Percentiles rank a stretch among this genome's conserved stretches.
phyloP scores from a whole-genome alignment of 2,888 invertebrate species.

The Stomorhina lunata region DNA sequence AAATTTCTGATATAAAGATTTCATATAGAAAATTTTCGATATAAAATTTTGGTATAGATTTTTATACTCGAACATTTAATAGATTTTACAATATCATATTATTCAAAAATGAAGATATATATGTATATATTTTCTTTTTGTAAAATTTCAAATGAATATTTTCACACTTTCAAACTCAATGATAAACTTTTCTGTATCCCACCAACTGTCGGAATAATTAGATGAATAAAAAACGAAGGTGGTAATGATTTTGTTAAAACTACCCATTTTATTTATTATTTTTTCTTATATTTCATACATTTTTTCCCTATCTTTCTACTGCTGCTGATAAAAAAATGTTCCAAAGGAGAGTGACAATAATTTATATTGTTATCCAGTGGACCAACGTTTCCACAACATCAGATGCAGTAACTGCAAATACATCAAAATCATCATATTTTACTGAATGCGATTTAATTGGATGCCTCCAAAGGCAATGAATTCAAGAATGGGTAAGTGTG shows the following conservation, averaged over 20 bases:
- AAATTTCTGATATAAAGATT: no score
- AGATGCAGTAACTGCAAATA: slow-evolving; percentile 35
- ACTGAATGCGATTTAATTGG: slow-evolving; percentile 61
- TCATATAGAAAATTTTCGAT: no score
- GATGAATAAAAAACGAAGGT: slow-evolving; percentile 3
- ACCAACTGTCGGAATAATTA: not conserved
- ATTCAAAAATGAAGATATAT: no score
- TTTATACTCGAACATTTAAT: no score
- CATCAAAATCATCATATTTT: slow-evolving; percentile 64
- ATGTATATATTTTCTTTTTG: no score
- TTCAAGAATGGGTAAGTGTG: slow-evolving; percentile 5
- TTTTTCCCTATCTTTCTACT: no score
- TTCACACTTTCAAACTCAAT: not conserved
- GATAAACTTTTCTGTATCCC: not conserved
- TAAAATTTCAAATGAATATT: not conserved
- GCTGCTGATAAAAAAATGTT: not conserved
- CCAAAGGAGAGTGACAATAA: slow-evolving; percentile 56
- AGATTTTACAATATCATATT: no score
- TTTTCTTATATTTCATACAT: slow-evolving; percentile 11
- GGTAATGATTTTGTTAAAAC: slow-evolving; percentile 37
- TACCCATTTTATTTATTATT: slow-evolving; percentile 30
- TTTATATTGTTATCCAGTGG: slow-evolving; percentile 58
- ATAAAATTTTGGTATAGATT: no score
- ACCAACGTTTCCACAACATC: slow-evolving; percentile 7
- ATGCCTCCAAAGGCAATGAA: slow-evolving; percentile 40